These are phyloP conservation scores for Chrysochloris asiatica DNA, from an alignment of 2,113 vertebrate species.

Conservation along the genomic window DNA sequence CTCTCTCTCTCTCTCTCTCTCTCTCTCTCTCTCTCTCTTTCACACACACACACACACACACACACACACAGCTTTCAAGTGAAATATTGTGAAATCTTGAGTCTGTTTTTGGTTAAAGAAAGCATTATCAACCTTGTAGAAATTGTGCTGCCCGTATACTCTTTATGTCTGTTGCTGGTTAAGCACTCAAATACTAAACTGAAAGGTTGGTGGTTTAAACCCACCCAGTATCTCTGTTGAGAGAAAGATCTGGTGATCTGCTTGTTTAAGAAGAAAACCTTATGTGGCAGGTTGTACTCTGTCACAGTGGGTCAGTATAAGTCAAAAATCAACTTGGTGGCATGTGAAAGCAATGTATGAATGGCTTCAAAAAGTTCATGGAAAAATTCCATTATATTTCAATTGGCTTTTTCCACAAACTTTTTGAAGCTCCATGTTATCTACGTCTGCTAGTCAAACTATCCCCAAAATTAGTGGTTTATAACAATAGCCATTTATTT, in stretches of 20 bases:
- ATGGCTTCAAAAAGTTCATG: not conserved
- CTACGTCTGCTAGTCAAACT: not conserved
- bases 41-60: too few species aligned
- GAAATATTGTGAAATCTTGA: conserved; percentile 24
- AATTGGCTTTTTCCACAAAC: too few species aligned
- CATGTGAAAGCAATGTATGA: not conserved
- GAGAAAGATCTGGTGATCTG: not conserved
- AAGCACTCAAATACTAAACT: not conserved
- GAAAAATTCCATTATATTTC: too few species aligned
- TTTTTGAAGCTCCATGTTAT: too few species aligned
- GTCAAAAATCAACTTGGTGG: not conserved
- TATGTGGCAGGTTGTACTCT: not conserved
- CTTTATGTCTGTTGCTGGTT: conserved; percentile 33
- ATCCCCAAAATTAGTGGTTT: not conserved
- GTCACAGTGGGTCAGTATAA: not conserved
- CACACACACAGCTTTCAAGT: conserved; percentile 16
- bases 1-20: too few species aligned
- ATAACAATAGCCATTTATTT: not conserved
- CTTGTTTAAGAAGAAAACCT: not conserved
- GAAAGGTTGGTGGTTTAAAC: not conserved
- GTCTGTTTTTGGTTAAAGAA: conserved; percentile 42
- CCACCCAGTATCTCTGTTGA: not conserved
- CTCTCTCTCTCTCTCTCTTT: too few species aligned
- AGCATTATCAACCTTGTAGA: conserved; percentile 30
- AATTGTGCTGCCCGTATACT: not conserved